These are phyloP conservation scores for Sipha flava DNA, from an alignment of 1,140 invertebrate genomes.

Conservation along the genomic window DNA sequence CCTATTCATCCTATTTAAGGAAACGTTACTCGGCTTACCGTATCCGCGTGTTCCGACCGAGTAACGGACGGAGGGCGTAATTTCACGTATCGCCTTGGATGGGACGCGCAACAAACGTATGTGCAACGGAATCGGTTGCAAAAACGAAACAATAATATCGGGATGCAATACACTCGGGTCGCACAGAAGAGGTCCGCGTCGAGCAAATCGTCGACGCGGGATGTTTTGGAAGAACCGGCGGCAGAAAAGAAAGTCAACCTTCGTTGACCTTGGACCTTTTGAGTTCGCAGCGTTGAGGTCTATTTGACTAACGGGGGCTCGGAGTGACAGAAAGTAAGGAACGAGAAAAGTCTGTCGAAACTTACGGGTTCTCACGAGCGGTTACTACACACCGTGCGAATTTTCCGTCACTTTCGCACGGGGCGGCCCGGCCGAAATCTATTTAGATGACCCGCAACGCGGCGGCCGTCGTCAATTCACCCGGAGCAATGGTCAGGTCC, in stretches of 20 bases:
- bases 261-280: neutral
- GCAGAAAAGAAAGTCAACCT: neutral
- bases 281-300: neutral
- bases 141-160: no score
- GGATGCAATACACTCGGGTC: no score
- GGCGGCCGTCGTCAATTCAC: neutral
- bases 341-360: conserved; percentile 19
- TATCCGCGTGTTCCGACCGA: no score
- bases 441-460: neutral
- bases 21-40: no score
- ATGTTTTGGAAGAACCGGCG: no score
- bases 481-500: neutral
- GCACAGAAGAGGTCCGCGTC: no score
- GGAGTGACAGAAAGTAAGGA: neutral
- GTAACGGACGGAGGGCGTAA: no score
- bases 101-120: no score
- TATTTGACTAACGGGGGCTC: neutral
- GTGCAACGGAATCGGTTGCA: no score
- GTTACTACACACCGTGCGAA: conserved; percentile 24
- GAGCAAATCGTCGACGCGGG: no score
- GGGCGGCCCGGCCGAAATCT: neutral
- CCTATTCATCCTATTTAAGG: no score
- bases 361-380: neutral
- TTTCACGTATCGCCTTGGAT: no score
- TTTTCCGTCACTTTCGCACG: neutral